Percentiles rank a stretch among this genome's conserved stretches.
Conservation (phyloP, 2,113 vertebrate species). For the Pseudolaguvia tuberculata region DNA sequence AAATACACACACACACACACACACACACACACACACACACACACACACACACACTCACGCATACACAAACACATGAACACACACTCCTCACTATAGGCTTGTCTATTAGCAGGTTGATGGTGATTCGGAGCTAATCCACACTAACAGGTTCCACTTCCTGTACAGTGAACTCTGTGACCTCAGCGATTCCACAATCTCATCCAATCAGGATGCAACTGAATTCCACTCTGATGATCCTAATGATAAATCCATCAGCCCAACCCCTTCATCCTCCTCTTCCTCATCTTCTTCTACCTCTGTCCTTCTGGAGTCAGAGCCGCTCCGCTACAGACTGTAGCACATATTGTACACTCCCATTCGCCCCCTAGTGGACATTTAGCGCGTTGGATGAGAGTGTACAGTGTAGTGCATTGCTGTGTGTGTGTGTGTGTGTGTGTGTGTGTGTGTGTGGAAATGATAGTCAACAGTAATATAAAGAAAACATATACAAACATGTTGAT, state of each 20-base stretch:
- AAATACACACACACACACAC: constrained; percentile 40
- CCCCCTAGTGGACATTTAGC: background rate
- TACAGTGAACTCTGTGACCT: constrained; percentile 81
- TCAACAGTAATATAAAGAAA: background rate
- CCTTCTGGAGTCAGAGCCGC: constrained; percentile 47
- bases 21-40: constrained; percentile 17
- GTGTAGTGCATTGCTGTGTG: constrained; percentile 35
- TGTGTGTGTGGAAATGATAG: background rate
- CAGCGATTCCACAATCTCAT: constrained; percentile 49
- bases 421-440: constrained; percentile 36
- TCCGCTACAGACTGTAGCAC: constrained; percentile 53
- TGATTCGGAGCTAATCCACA: constrained; percentile 87
- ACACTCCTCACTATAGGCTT: constrained; percentile 11
- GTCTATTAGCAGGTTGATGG: constrained; percentile 78
- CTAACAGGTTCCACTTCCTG: constrained; percentile 80
- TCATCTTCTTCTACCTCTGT: constrained; percentile 59
- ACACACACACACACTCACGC: constrained; percentile 22
- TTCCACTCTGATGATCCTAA: constrained; percentile 84
- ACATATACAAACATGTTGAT: background rate
- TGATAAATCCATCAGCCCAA: constrained; percentile 48
- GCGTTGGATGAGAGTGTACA: background rate
- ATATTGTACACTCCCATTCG: background rate
- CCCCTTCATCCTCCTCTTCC: constrained; percentile 64
- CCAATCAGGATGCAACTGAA: constrained; percentile 61
- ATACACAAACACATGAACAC: constrained; percentile 20